A percentile compares a stretch with the other conserved stretches of the same genome.
phyloP scores from a whole-genome alignment of 2,888 invertebrate genomes.

The Eudemis profundana region DNA sequence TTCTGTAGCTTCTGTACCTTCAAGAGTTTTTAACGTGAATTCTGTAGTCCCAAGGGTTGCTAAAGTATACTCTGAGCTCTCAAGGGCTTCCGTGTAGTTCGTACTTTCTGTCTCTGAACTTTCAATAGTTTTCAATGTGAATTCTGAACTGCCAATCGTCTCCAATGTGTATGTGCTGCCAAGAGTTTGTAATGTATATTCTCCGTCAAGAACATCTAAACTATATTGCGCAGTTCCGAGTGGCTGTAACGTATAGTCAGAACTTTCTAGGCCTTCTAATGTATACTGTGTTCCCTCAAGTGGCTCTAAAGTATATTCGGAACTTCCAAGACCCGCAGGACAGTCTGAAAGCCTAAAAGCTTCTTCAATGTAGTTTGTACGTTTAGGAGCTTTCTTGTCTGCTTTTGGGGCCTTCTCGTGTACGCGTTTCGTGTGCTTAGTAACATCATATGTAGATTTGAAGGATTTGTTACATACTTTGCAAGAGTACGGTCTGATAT shows the following conservation, averaged over 20 bases:
- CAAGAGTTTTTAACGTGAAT: too few species aligned
- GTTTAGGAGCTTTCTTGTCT: background rate
- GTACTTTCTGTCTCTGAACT: background rate
- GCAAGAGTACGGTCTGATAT: conserved; percentile 49
- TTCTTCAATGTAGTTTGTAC: background rate
- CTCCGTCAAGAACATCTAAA: background rate
- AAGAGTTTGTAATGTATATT: background rate
- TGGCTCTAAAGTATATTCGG: background rate
- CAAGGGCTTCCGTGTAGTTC: background rate
- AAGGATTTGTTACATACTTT: conserved; percentile 53
- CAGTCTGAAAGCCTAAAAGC: background rate
- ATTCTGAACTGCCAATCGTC: background rate
- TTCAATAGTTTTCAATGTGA: background rate
- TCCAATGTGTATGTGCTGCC: background rate
- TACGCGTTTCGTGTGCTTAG: conserved; percentile 54
- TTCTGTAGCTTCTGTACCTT: background rate
- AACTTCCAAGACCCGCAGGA: background rate
- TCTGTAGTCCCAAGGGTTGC: background rate
- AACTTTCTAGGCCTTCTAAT: background rate
- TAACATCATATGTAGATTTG: conserved; percentile 53
- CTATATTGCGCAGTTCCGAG: background rate
- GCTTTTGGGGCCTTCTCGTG: conserved; percentile 46
- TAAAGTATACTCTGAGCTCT: background rate
- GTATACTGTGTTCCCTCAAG: background rate
- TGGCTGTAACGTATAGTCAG: background rate